Evolutionary conservation across 2,888 invertebrate species (phyloP).

Genomic region (Eumacrocentrus americanus): DNA sequence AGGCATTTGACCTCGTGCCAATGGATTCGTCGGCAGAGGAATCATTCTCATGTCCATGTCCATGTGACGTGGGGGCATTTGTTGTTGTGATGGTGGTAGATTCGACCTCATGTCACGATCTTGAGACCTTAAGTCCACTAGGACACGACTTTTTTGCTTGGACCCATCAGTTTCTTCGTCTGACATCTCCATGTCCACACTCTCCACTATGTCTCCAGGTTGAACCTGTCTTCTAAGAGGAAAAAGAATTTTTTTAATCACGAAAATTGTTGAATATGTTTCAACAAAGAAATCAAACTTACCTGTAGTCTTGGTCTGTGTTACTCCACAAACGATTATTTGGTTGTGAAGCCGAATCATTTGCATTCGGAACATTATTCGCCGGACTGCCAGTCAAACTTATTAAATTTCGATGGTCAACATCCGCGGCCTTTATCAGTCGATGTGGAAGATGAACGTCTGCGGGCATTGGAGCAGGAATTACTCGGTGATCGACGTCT

Average conservation of each 20-base stretch:
- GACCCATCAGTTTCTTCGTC: conserved; percentile 71
- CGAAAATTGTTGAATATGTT: background rate
- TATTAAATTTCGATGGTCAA: conserved; percentile 84
- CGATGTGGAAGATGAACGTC: conserved; percentile 56
- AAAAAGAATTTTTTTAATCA: conserved; percentile 2
- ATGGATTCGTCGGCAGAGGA: conserved; percentile 45
- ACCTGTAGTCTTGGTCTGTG: conserved; percentile 59
- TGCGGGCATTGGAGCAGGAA: conserved; percentile 52
- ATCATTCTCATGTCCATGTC: conserved; percentile 60
- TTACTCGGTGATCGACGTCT: conserved; percentile 59
- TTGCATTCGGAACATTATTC: conserved; percentile 49
- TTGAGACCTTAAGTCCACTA: conserved; percentile 55
- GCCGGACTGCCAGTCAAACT: conserved; percentile 78
- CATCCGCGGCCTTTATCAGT: conserved; percentile 65
- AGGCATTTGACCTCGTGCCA: conserved; percentile 40
- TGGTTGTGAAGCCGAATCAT: conserved; percentile 40
- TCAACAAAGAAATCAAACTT: conserved; percentile 28
- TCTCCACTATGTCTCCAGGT: conserved; percentile 74
- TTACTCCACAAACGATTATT: conserved; percentile 52
- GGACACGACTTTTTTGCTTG: conserved; percentile 50
- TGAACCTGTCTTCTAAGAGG: conserved; percentile 37
- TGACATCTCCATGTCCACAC: conserved; percentile 86
- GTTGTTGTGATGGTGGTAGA: conserved; percentile 34
- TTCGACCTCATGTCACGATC: conserved; percentile 54
- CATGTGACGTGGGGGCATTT: conserved; percentile 59